phyloP scores from a whole-genome alignment of 2,888 invertebrate genomes.

The Noctua janthe region DNA sequence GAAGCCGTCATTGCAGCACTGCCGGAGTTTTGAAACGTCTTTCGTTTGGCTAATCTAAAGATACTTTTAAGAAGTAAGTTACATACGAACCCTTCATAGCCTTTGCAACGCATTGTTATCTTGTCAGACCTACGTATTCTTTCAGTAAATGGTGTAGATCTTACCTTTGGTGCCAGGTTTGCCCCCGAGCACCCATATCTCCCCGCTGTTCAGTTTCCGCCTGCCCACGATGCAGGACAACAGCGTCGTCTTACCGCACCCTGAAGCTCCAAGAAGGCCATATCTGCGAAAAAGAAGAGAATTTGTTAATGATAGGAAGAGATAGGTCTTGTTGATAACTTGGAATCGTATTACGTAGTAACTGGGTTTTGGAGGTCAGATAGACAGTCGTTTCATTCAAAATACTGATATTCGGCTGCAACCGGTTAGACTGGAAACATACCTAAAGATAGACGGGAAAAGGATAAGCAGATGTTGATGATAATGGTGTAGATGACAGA shows the following conservation, averaged over 20 bases:
- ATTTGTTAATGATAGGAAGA: not conserved
- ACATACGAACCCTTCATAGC: not conserved
- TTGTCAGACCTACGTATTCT: not conserved
- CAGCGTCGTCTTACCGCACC: slow-evolving; percentile 99
- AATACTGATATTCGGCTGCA: not conserved
- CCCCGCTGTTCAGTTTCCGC: slow-evolving; percentile 95
- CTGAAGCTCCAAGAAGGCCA: slow-evolving; percentile 98
- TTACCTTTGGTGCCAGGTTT: slow-evolving; percentile 95
- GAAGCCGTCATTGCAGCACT: not conserved
- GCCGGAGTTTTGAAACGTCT: not conserved
- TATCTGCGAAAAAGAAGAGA: slow-evolving; percentile 91
- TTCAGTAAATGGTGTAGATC: not conserved
- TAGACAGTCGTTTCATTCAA: not conserved
- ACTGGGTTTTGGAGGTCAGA: not conserved
- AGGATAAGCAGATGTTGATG: not conserved
- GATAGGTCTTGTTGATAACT: not conserved
- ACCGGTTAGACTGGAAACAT: not conserved
- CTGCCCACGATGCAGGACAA: slow-evolving; percentile 98
- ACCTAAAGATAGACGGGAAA: not conserved
- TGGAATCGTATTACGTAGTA: not conserved
- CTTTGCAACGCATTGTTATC: not conserved
- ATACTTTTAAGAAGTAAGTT: not conserved
- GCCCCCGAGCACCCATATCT: slow-evolving; percentile 97
- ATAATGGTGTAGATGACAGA: not conserved
- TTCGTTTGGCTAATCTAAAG: not conserved